Percentiles rank a stretch among this genome's conserved stretches.
These are phyloP conservation scores for Drosophila rubida DNA, from an alignment of 2,888 invertebrate genomes.

Conservation along the genomic window DNA sequence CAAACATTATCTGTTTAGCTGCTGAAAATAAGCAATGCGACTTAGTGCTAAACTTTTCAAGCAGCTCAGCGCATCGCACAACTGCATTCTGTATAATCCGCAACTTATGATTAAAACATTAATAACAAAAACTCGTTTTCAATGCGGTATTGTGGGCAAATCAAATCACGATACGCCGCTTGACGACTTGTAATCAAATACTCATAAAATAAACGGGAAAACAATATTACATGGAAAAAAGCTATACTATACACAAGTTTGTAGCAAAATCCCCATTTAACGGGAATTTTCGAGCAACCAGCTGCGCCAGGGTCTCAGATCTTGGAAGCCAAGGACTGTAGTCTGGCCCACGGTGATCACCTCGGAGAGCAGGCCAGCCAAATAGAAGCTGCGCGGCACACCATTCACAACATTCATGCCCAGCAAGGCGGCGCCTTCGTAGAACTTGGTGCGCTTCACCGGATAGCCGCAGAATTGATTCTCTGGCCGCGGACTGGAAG, in stretches of 20 bases:
- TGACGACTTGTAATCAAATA: neutral
- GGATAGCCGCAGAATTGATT: constrained; percentile 61
- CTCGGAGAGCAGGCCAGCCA: constrained; percentile 46
- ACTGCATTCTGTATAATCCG: constrained; percentile 3
- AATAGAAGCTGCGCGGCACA: constrained; percentile 50
- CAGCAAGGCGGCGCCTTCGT: constrained; percentile 44
- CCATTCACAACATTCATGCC: constrained; percentile 47
- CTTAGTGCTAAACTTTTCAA: constrained; percentile 6
- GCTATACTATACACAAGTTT: too few relatives aligned
- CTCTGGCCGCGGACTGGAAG: constrained; percentile 26
- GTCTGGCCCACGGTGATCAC: constrained; percentile 4
- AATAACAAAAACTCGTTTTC: constrained; percentile 53
- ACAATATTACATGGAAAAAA: too few relatives aligned
- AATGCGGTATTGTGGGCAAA: constrained; percentile 22
- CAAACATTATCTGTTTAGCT: neutral
- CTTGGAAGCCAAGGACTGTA: constrained; percentile 43
- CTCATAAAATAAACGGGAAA: constrained; percentile 3
- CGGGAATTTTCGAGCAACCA: constrained; percentile 48
- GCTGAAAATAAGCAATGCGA: neutral
- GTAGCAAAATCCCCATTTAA: neutral
- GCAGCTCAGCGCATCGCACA: neutral
- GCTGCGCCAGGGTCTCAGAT: constrained; percentile 36
- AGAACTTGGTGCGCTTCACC: constrained; percentile 31
- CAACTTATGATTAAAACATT: constrained; percentile 22
- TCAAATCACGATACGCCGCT: constrained; percentile 14